Conservation (phyloP, 2,113 vertebrate species). For the Mus pahari region DNA sequence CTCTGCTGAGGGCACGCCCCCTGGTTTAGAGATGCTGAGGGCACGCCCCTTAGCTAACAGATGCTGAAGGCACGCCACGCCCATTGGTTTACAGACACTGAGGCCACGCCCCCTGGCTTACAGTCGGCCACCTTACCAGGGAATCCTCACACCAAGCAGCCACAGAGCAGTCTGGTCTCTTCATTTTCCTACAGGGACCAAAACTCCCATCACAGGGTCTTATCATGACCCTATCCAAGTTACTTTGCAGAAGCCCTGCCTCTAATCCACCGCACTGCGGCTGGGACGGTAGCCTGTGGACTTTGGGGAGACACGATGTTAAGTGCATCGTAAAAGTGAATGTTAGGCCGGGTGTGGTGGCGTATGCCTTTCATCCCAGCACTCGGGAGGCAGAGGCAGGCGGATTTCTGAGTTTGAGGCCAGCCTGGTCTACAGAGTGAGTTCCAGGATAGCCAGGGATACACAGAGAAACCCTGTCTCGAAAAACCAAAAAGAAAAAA, state of each 20-base stretch:
- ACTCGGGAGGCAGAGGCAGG: too few relatives aligned
- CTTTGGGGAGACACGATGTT: background rate
- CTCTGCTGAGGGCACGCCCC: background rate
- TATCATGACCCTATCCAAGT: background rate
- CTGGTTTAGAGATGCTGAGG: background rate
- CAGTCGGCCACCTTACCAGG: background rate
- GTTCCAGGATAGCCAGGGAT: too few relatives aligned
- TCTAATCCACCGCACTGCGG: background rate
- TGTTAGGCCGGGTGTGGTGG: too few relatives aligned
- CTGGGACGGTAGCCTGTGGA: background rate
- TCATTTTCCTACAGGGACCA: background rate
- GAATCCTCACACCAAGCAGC: too few relatives aligned
- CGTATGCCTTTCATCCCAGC: too few relatives aligned
- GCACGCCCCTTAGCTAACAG: too few relatives aligned
- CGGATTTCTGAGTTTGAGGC: too few relatives aligned
- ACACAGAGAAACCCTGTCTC: too few relatives aligned
- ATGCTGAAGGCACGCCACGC: too few relatives aligned
- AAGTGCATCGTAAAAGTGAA: fast-evolving
- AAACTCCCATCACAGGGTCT: background rate
- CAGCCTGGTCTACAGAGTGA: too few relatives aligned
- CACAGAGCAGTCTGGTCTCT: background rate
- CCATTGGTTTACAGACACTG: too few relatives aligned
- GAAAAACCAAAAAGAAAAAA: too few relatives aligned
- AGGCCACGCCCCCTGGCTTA: background rate
- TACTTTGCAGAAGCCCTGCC: background rate